Evolutionary conservation across 2,797 vertebrate genomes (phyloP).

Genomic region (Typhlichthys eigenmanni): DNA sequence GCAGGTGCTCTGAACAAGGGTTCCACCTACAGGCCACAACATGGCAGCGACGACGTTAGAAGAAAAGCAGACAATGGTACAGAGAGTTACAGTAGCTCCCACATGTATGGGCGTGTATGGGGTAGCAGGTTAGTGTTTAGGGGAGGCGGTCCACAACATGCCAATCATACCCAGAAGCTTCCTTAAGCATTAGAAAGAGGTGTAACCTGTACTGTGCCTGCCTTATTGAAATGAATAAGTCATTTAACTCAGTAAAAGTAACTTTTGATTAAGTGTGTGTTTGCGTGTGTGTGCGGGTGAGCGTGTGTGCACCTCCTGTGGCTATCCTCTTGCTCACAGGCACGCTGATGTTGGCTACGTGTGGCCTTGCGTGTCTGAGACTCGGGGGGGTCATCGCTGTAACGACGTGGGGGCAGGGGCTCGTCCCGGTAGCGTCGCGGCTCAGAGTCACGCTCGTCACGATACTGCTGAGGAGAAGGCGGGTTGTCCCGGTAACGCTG

Average conservation of each 20-base stretch:
- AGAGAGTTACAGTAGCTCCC: background rate
- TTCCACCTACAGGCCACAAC: constrained; percentile 79
- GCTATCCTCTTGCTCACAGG: constrained; percentile 52
- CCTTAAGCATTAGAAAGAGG: too few relatives aligned
- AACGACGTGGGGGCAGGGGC: constrained; percentile 41
- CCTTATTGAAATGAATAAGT: too few relatives aligned
- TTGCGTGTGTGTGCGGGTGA: background rate
- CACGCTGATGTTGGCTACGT: constrained; percentile 43
- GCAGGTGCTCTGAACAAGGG: constrained; percentile 90
- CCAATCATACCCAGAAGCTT: too few relatives aligned
- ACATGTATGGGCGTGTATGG: too few relatives aligned
- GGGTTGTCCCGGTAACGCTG: background rate
- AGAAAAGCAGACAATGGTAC: background rate
- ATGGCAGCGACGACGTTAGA: background rate
- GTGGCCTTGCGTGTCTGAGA: constrained; percentile 34
- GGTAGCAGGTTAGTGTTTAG: too few relatives aligned
- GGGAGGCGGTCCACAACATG: too few relatives aligned
- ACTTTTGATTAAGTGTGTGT: background rate
- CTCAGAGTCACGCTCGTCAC: constrained; percentile 30
- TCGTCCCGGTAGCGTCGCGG: constrained; percentile 43
- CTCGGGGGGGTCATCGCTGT: constrained; percentile 63
- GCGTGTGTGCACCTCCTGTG: constrained; percentile 42
- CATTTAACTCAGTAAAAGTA: background rate
- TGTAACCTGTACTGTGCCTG: too few relatives aligned
- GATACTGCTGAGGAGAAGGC: constrained; percentile 32